These are phyloP conservation scores for Cyanistes caeruleus DNA, from an alignment of 2,113 vertebrate species.

Conservation along the genomic window DNA sequence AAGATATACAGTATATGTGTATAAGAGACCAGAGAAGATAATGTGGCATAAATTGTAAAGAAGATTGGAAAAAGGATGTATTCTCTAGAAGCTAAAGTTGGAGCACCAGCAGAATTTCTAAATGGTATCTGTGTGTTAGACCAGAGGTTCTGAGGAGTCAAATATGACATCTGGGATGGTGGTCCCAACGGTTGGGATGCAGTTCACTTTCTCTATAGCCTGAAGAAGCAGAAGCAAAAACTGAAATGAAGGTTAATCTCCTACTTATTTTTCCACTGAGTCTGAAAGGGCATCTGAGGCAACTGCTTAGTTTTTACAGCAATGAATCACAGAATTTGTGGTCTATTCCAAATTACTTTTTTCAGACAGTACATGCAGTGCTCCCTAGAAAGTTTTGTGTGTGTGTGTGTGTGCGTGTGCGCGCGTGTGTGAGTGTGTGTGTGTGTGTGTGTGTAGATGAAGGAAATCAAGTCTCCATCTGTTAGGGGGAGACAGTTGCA, in stretches of 20 bases:
- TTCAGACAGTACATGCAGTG: not conserved
- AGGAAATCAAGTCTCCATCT: not conserved
- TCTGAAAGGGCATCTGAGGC: not conserved
- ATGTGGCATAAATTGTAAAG: not conserved
- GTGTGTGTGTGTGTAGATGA: not conserved
- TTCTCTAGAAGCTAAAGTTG: not conserved
- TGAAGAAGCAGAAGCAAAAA: not conserved
- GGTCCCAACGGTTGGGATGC: accelerated
- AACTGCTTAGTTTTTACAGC: not conserved
- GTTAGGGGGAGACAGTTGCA: not conserved
- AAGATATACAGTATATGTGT: not conserved
- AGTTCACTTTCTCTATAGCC: not conserved
- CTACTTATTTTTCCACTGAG: not conserved
- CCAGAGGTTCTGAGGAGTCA: not conserved
- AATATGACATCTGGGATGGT: not conserved
- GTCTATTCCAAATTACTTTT: not conserved
- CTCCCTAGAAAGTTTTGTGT: not conserved
- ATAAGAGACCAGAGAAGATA: not conserved
- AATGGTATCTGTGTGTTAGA: not conserved
- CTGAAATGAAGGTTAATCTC: not conserved
- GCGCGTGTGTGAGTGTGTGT: not conserved
- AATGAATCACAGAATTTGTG: not conserved
- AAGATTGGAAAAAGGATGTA: not conserved
- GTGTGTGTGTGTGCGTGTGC: not conserved
- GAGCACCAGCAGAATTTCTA: not conserved